Percentiles rank a stretch among this genome's conserved stretches.
These are phyloP conservation scores for Daktulosphaira vitifoliae DNA, from an alignment of 1,140 invertebrate genomes.

Conservation along the genomic window DNA sequence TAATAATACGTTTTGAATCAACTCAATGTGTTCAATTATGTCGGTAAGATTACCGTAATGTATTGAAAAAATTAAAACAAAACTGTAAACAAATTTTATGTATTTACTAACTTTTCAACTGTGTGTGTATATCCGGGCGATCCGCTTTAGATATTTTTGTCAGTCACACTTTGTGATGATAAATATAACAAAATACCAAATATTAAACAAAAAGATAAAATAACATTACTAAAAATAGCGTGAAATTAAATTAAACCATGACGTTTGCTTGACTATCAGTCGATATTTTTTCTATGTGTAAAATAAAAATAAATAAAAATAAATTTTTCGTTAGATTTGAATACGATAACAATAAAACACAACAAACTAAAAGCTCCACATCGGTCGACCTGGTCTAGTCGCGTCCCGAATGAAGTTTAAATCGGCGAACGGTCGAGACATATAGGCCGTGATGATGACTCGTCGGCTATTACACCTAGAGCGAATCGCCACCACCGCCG, in stretches of 20 bases:
- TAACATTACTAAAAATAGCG: conserved; percentile 4
- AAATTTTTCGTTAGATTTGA: not conserved
- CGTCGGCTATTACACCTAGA: conserved; percentile 31
- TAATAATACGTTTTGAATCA: too few species aligned
- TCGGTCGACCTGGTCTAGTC: conserved; percentile 29
- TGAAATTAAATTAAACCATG: not conserved
- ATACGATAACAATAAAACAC: conserved; percentile 1
- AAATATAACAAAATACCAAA: conserved; percentile 12
- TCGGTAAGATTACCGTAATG: too few species aligned
- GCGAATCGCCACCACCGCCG: conserved; percentile 6
- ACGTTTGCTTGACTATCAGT: too few species aligned
- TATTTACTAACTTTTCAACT: not conserved
- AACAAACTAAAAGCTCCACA: not conserved
- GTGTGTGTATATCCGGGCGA: not conserved
- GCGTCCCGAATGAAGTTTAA: conserved; percentile 24
- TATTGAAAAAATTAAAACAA: too few species aligned
- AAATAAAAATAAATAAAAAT: too few species aligned
- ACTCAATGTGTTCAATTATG: too few species aligned
- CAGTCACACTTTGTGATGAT: conserved; percentile 10
- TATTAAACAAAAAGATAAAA: conserved; percentile 15
- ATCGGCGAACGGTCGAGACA: conserved; percentile 30
- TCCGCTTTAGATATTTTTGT: not conserved
- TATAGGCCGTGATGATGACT: conserved; percentile 21
- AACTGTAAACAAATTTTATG: not conserved
- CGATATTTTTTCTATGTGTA: too few species aligned